phyloP scores from a whole-genome alignment of 2,113 vertebrate genomes.

The Eidolon helvum region DNA sequence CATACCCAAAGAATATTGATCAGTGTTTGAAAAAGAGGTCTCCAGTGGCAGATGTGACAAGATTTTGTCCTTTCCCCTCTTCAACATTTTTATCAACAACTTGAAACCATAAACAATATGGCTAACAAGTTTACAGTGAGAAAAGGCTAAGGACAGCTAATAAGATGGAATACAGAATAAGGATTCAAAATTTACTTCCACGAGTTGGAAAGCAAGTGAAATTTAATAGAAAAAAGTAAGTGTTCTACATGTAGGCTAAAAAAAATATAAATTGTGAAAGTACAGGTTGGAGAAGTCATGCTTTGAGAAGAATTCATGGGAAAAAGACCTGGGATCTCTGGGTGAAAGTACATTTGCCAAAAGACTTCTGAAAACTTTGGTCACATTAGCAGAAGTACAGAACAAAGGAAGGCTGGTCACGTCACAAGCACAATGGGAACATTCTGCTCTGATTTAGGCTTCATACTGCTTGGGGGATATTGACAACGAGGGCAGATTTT shows the following conservation, averaged over 20 bases:
- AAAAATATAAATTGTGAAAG: background rate
- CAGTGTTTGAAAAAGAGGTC: constrained; percentile 17
- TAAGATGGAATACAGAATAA: background rate
- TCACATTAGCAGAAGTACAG: background rate
- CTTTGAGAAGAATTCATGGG: background rate
- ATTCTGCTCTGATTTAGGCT: background rate
- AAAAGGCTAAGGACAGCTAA: background rate
- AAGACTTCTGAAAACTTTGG: background rate
- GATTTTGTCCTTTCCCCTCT: constrained; percentile 14
- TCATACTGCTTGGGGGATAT: background rate
- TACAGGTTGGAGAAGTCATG: background rate
- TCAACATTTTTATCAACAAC: constrained; percentile 53
- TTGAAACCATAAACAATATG: background rate
- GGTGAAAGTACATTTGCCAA: background rate
- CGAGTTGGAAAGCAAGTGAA: background rate
- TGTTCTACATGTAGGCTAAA: background rate
- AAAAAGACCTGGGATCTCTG: background rate
- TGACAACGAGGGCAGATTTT: background rate
- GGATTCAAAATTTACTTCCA: background rate
- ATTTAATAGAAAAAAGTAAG: background rate
- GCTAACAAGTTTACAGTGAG: background rate
- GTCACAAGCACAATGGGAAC: background rate
- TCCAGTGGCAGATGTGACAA: constrained; percentile 6
- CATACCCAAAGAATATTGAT: background rate
- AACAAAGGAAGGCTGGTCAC: background rate